Conservation (phyloP, 2,797 vertebrate species). For the Sciurus carolinensis region DNA sequence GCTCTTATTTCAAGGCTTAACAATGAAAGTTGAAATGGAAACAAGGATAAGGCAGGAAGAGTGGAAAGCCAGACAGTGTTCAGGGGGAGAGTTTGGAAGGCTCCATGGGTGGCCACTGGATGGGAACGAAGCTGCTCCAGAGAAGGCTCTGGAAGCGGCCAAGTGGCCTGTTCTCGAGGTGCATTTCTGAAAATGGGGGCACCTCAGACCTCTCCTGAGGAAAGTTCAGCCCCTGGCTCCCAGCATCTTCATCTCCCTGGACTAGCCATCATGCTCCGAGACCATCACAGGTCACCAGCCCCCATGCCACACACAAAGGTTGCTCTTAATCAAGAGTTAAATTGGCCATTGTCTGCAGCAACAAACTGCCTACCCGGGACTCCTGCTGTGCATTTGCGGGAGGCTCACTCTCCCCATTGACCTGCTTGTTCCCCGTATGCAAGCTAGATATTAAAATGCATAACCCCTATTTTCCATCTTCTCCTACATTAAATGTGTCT, state of each 20-base stretch:
- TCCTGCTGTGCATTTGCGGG: background rate
- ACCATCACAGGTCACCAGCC: background rate
- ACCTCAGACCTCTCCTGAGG: background rate
- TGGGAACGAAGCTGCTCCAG: too few species aligned
- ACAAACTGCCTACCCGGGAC: accelerated
- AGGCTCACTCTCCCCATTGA: background rate
- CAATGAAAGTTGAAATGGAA: background rate
- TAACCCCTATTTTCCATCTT: background rate
- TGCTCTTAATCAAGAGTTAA: background rate
- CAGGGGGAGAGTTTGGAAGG: background rate
- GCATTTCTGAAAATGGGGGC: background rate
- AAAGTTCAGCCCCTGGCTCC: background rate
- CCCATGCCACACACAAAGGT: background rate
- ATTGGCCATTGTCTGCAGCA: accelerated
- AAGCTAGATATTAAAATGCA: background rate
- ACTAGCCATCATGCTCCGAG: background rate
- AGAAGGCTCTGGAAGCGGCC: background rate
- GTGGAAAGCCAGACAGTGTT: background rate
- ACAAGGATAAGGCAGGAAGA: background rate
- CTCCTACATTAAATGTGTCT: background rate
- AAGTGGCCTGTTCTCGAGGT: accelerated
- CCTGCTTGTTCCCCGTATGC: accelerated
- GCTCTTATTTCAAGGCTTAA: background rate
- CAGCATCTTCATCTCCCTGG: background rate
- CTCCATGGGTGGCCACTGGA: too few species aligned